These are phyloP conservation scores for Saimiri boliviensis DNA, from an alignment of 2,113 vertebrate species.

Conservation along the genomic window DNA sequence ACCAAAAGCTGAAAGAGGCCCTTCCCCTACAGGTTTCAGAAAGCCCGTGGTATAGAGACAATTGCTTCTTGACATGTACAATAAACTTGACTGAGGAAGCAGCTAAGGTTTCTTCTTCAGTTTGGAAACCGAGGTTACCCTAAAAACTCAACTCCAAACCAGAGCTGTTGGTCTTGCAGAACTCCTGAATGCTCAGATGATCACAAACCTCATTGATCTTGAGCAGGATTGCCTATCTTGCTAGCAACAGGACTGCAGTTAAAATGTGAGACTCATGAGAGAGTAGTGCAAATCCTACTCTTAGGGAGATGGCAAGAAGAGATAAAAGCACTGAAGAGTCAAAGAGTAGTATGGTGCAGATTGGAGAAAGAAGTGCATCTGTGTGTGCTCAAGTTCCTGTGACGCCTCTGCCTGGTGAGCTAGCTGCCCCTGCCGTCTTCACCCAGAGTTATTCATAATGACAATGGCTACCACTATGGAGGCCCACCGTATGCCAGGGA, in stretches of 20 bases:
- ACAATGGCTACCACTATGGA: neutral
- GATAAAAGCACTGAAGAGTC: neutral
- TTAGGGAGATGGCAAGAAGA: neutral
- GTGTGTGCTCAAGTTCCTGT: neutral
- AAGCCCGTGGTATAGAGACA: no score
- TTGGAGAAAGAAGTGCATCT: neutral
- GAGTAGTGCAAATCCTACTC: neutral
- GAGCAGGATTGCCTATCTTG: neutral
- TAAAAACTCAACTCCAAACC: neutral
- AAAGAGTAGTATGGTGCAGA: neutral
- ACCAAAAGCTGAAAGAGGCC: neutral
- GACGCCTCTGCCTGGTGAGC: neutral
- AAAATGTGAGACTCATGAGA: neutral
- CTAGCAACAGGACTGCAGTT: neutral
- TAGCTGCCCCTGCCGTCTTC: neutral
- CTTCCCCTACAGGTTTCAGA: neutral
- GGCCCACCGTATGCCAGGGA: neutral
- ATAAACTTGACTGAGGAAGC: neutral
- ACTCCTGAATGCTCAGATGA: neutral
- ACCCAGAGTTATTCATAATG: neutral
- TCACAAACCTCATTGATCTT: neutral
- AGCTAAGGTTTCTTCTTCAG: neutral
- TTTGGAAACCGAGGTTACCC: neutral
- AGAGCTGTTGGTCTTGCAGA: neutral
- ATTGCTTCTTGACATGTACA: neutral